A percentile compares a stretch with the other conserved stretches of the same genome.
Evolutionary conservation across 2,888 invertebrate species (phyloP).

Genomic region (Ganaspis brasiliensis): DNA sequence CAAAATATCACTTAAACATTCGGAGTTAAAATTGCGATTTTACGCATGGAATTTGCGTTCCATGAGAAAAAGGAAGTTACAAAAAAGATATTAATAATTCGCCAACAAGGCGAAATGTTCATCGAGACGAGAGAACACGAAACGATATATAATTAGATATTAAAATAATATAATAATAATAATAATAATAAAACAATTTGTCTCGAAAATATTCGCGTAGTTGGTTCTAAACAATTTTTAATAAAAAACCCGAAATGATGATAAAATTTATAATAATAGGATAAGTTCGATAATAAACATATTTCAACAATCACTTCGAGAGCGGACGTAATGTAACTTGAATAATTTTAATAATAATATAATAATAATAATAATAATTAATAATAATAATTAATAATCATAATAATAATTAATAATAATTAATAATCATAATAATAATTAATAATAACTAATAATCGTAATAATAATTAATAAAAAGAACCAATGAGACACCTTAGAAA

Average conservation of each 20-base stretch:
- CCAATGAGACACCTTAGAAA: slow-evolving; percentile 74
- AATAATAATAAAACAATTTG: slow-evolving; percentile 56
- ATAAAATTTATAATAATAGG: slow-evolving; percentile 54
- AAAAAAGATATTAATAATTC: slow-evolving; percentile 45
- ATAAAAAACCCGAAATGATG: slow-evolving; percentile 43
- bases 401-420: slow-evolving; percentile 50
- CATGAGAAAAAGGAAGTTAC: slow-evolving; percentile 44
- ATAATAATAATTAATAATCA: slow-evolving; percentile 63
- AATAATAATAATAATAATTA: slow-evolving; percentile 53
- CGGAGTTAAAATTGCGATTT: slow-evolving; percentile 56
- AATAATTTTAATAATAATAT: slow-evolving; percentile 41
- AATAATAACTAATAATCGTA: slow-evolving; percentile 48
- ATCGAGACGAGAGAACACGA: slow-evolving; percentile 53
- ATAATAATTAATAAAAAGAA: slow-evolving; percentile 67
- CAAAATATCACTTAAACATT: slow-evolving; percentile 58
- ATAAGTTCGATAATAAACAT: slow-evolving; percentile 74
- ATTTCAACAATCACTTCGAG: slow-evolving; percentile 73
- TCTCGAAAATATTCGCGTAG: slow-evolving; percentile 52
- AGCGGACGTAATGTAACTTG: slow-evolving; percentile 62
- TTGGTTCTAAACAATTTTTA: slow-evolving; percentile 54
- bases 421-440: slow-evolving; percentile 41
- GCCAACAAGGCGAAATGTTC: slow-evolving; percentile 57
- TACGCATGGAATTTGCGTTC: slow-evolving; percentile 41
- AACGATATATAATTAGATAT: slow-evolving; percentile 59
- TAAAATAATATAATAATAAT: slow-evolving; percentile 58